Evolutionary conservation across 2,113 vertebrate species (phyloP).

Genomic region (Siniperca knerii): DNA sequence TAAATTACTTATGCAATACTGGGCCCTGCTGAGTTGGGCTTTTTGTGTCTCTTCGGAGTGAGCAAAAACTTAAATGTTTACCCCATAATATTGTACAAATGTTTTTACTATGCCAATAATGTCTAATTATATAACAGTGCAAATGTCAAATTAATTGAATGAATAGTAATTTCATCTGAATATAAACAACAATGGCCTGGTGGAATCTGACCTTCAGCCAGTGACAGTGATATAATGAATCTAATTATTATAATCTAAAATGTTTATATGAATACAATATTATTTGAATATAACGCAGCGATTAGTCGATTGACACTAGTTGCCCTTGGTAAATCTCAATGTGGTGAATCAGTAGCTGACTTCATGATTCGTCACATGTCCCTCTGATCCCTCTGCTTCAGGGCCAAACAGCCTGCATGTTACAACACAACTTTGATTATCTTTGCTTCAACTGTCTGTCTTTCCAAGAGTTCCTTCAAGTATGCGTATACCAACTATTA

Average conservation of each 20-base stretch:
- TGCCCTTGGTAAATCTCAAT: background rate
- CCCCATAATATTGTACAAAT: background rate
- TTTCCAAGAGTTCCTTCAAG: background rate
- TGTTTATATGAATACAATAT: too few relatives aligned
- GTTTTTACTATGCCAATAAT: background rate
- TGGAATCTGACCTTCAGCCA: background rate
- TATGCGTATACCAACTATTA: background rate
- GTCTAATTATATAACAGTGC: background rate
- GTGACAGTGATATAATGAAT: background rate
- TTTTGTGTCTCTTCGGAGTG: background rate
- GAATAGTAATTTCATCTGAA: background rate
- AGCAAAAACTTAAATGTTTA: background rate
- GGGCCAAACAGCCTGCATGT: constrained; percentile 8
- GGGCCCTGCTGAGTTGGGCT: background rate
- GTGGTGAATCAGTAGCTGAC: constrained; percentile 40
- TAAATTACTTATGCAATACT: constrained; percentile 13
- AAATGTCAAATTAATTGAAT: background rate
- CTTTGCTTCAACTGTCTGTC: constrained; percentile 1
- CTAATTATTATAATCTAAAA: background rate
- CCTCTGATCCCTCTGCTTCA: constrained; percentile 26
- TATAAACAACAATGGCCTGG: background rate
- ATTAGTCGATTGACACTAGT: background rate
- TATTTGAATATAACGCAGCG: too few relatives aligned
- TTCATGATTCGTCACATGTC: constrained; percentile 14
- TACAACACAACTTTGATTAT: constrained; percentile 12